These are phyloP conservation scores for Laupala kohalensis DNA, from an alignment of 1,140 invertebrate species.

Conservation along the genomic window DNA sequence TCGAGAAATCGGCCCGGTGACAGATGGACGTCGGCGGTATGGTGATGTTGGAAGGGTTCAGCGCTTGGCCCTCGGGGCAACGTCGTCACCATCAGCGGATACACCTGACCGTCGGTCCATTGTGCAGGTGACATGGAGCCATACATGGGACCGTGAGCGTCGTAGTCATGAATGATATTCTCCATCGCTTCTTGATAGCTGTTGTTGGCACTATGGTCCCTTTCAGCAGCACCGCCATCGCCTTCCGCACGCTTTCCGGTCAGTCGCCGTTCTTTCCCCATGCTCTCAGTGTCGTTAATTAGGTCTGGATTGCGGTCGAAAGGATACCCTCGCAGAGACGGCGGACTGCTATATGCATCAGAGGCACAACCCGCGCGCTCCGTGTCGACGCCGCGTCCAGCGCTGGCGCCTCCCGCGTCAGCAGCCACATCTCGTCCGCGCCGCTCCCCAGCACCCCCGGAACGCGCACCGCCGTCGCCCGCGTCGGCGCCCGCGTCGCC, in stretches of 20 bases:
- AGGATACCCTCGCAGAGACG: constrained; percentile 35
- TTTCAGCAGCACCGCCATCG: constrained; percentile 11
- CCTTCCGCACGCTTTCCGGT: constrained; percentile 2
- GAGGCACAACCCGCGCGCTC: background rate
- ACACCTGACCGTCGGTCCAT: constrained; percentile 1
- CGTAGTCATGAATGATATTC: constrained; percentile 17
- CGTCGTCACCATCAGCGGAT: constrained; percentile 25
- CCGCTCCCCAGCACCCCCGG: constrained; percentile 22
- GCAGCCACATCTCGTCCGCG: constrained; percentile 12
- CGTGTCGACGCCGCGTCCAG: constrained; percentile 4
- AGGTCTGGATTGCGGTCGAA: constrained; percentile 59
- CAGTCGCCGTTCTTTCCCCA: constrained; percentile 41
- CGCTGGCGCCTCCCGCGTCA: background rate
- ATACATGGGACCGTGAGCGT: background rate
- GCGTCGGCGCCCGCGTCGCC: constrained; percentile 18
- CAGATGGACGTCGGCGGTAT: constrained; percentile 49
- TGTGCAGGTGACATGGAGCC: background rate
- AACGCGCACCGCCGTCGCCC: constrained; percentile 26
- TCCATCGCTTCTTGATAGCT: constrained; percentile 21
- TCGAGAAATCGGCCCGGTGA: constrained; percentile 55
- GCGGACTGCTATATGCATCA: constrained; percentile 19
- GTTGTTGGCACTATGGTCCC: constrained; percentile 16
- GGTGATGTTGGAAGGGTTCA: constrained; percentile 35
- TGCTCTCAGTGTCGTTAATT: constrained; percentile 57
- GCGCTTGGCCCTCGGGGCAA: constrained; percentile 28